Evolutionary conservation across 2,797 vertebrate genomes (phyloP), one percentile per base, ranked within the genome.

Genomic region (Cephalopachus bancanus): DNA sequence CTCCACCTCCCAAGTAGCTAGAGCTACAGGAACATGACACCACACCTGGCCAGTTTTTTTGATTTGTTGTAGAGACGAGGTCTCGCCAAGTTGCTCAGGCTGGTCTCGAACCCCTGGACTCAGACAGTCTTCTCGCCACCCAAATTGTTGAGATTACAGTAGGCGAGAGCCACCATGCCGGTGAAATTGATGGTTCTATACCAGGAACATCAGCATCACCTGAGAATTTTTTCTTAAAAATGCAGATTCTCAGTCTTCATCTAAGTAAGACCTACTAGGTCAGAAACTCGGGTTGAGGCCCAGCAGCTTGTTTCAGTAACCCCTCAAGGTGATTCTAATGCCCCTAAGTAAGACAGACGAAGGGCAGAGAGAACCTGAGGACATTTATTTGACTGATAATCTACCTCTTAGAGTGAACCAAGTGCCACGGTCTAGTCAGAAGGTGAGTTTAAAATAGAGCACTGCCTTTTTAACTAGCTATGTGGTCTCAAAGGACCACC

Each of bases 371-470:
- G 44, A 93, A 20, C 24, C 60, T 24, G 12, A 80, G 44, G 59
- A 74, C 49, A 86, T 79, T 87, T 75, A 8, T 96, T 83, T 72
- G 28, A 51, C 26, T 83, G 30, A 59, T 97, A n/a, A 75, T 69
- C 5, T 74, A 12, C 57, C 24, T 57, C 8, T 89, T 60, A 26
- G 53, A 49, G 60, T 75, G 49, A 24, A 75, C 78, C 8, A 57
- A 83, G 22, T 80, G 12, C 10, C 37, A 5, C 74, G 60, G 15
- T 81, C 24, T 85, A 28, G 49, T 55, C 11, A 71, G 69, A 89
- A 60, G 59, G 67, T 26, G 20, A 64, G 15, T 81, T 76, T 75
- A 94, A 16, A 57, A 26, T 30, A 76, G 62, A 88, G 5, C 24
- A 89, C 20, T 81, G 11, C 33, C 20, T 69, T 19, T 74, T 53